These are phyloP conservation scores for Avahi laniger DNA, from an alignment of 2,797 vertebrate genomes.

Conservation along the genomic window DNA sequence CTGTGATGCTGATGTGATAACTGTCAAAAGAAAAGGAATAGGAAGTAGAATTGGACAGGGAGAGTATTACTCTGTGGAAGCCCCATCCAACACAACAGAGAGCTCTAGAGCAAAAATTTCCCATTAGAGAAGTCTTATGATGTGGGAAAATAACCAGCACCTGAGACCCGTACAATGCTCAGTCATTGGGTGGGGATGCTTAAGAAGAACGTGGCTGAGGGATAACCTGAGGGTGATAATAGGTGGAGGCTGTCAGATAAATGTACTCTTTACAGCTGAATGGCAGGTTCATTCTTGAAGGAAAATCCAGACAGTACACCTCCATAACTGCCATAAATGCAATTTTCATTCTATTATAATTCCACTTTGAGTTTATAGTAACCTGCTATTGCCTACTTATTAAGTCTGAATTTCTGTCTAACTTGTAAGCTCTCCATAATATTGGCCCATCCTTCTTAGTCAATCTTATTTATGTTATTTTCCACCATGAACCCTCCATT, in stretches of 20 bases:
- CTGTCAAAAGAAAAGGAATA: neutral
- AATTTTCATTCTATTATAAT: constrained; percentile 13
- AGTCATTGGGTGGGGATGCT: neutral
- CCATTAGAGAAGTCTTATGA: neutral
- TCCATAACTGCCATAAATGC: neutral
- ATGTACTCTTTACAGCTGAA: neutral
- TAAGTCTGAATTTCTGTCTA: neutral
- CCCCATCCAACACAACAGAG: neutral
- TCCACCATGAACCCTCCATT: neutral
- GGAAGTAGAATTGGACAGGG: neutral
- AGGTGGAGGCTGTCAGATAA: neutral
- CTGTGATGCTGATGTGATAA: neutral
- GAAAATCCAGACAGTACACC: neutral
- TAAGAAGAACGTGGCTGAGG: neutral
- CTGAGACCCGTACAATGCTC: neutral
- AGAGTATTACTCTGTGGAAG: neutral
- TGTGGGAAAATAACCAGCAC: neutral
- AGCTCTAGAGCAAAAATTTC: neutral
- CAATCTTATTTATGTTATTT: neutral
- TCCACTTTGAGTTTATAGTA: neutral
- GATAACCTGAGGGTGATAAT: neutral
- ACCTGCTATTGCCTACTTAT: neutral
- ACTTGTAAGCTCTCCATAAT: neutral
- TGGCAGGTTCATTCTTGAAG: neutral
- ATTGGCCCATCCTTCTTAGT: neutral